Evolutionary conservation across 2,113 vertebrate genomes (phyloP), one percentile per base, ranked within the genome.

Genomic region (Noturus placidus): DNA sequence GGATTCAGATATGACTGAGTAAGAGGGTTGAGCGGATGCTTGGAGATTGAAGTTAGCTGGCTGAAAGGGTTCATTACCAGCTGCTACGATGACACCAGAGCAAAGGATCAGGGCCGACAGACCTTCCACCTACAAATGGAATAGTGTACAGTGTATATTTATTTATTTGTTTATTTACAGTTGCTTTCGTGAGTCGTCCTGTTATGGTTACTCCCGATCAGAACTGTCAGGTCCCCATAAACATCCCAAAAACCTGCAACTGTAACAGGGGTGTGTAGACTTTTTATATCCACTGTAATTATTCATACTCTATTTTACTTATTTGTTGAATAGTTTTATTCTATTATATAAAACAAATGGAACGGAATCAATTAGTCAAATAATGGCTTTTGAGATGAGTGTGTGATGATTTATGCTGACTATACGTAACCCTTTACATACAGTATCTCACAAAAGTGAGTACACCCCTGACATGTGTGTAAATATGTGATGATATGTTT

Each of bases 61-160:
- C 92, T 95, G 96, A 93, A 98, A 99, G 56, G 96, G 95, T 89
- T 99, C 98, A 82, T 93, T 97, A 78, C 97, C 97, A 0, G 97
- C 96, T 90, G 97, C 98, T 0, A 99, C 97, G 86, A 99, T 92
- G 89, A 96, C 95, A 90, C 97, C 97, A 84, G 97, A 96, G 90
- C 96, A 97, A 90, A 97, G 86, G 89, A 97, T 93, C 30, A 98
- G 91, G 0, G 95, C 95, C 89, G 96, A 94, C 59, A 99, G 96
- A 91, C 95, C 96, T 78, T 97, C 93, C 86, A 99, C 93, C 98
- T 99, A 90, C 82, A 90, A 88, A 17, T 89, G 87, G 83, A 87
- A 14, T 81, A 33, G 33, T 81, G 79, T 38, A 27, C 4, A 38
- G 57, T 35, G n/a, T 57, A 80, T 80, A 11, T 80, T 8, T 33